Evolutionary conservation across 1,140 invertebrate species (phyloP), one percentile per base, ranked within the genome.

Genomic region (Geopemphigus sp.): DNA sequence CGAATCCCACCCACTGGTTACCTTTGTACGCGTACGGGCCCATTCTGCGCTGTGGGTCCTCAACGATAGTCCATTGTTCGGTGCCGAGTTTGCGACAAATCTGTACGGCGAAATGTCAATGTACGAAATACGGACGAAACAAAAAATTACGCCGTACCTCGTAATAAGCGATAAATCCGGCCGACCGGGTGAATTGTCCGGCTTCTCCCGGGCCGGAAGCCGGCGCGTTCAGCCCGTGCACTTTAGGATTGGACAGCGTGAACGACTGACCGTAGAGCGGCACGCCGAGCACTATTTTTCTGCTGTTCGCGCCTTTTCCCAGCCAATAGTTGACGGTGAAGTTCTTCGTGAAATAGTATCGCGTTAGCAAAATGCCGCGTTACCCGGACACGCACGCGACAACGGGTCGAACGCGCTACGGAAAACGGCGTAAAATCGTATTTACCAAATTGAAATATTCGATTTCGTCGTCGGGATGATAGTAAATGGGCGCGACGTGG

Each of bases 251-350:
- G 50, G 86, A 85, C 24, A 94, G 84, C 0, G 90, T 90, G 83
- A 96, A 96, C 1, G 93, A 91, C 84, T 95, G 93, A 0, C 94
- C 95, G 84, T 96, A 97, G n/a, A 95, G 84, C 1, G 94, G 94
- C 89, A 96, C 93, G 72, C 95, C 95, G 90, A 96, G 91, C 0
- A 95, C 89, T 19, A 96, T 87, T 82, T 93, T 96, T 26, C 91
- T 89, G 0, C 90, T 86, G 5, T 92, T 91, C 0, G 93, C 92
- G 26, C 94, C 95, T 83, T 93, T 90, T 5, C 90, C 88, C 29
- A 95, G 93, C 94, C 94, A 95, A 84, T 95, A 95, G 83, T 95
- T 91, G 24, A 96, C 91, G 0, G 94, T 92, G 84, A 90, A 96
- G 84, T 97, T 95, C 88, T 90, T 86, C 81, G 85, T 89, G 85